Evolutionary conservation across 2,113 vertebrate genomes (phyloP), one percentile per base, ranked within the genome.

Genomic region (Nothocercus nigrocapillus): DNA sequence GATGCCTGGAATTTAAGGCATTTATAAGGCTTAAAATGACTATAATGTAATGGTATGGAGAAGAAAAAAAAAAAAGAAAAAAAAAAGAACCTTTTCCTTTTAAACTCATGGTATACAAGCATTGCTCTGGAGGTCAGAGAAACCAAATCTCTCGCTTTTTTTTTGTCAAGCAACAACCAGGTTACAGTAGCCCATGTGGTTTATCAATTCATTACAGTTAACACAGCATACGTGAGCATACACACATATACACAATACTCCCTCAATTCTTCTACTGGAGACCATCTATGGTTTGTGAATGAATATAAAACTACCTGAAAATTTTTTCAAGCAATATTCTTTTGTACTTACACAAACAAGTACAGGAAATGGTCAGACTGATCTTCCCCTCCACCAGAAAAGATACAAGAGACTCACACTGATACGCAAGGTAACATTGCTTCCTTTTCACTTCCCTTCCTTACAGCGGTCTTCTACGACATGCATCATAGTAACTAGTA

Each of bases 401-500:
- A 14, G 45, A n/a, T 24, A 76, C 14, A 89, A 87, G 34, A 30
- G 58, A 87, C 49, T 79, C 81, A 59, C 51, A 82, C 73, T 7
- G 36, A 56, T 1, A 59, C 2, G 2, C 42, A 66, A 82, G 32
- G 53, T 49, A 89, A 85, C 38, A 14, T 40, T 22, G 20, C 38
- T 54, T 59, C 56, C 9, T 38, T 76, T 34, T 15, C 63, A 27
- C 54, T 5, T 28, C 19, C 32, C 30, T 63, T 40, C 47, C 56
- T 96, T 95, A 98, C 93, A 98, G 92, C 28, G 96, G 94, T 79
- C 97, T 97, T 87, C 94, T 97, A 77, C 95, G 99, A 97, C 99
- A 99, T 6, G 99, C 99, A 58, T 99, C 98, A 2, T 98, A 98
- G 93, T 99, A 99, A 90, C 98, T 98, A 11, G 98, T 98, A 56